Evolutionary conservation across 2,888 invertebrate genomes (phyloP), one percentile per base, ranked within the genome.

Genomic region (Eupithecia subfuscata): DNA sequence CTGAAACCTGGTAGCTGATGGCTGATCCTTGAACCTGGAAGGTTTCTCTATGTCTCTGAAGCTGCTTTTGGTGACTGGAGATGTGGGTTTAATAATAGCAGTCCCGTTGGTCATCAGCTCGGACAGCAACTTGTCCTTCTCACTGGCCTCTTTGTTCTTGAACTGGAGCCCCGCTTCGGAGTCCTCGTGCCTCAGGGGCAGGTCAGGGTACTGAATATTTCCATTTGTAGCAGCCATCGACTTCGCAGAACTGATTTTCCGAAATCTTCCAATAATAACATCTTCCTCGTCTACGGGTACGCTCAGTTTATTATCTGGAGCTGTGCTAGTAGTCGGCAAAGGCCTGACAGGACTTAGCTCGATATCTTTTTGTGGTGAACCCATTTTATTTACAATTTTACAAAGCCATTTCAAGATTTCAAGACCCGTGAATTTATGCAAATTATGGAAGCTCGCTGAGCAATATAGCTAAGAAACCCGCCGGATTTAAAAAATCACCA

Each of bases 31-130:
- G 81, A 96, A 96, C 76, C 96, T 90, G 0, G 96, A 95, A 0
- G 96, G 96, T 86, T 96, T 96, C 83, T 96, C 96, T 8, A 93
- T 84, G 85, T 96, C 96, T 67, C 96, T 94, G 84, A 96, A 96
- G 86, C 96, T 96, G 84, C 96, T 96, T 84, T 96, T 96, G 7
- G 96, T 95, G 30, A 91, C 83, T 0, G 90, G 88, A 1, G 89
- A 88, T 75, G 82, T 87, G 2, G 86, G 79, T n/a, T 85, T 86
- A 30, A 87, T 80, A 12, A 86, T 71, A 2, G 82, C 80, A 0
- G 80, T 83, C 0, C 87, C 89, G 76, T 90, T 90, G 2, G 83
- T 85, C 34, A 83, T 81, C 14, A 82, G 67, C 2, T 91, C 91
- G 0, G 87, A 83, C 30, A 92, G 75, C 40, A 93, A 81, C 69